Evolutionary conservation across 2,113 vertebrate species (phyloP).

Genomic region (Cyprinus carpio): DNA sequence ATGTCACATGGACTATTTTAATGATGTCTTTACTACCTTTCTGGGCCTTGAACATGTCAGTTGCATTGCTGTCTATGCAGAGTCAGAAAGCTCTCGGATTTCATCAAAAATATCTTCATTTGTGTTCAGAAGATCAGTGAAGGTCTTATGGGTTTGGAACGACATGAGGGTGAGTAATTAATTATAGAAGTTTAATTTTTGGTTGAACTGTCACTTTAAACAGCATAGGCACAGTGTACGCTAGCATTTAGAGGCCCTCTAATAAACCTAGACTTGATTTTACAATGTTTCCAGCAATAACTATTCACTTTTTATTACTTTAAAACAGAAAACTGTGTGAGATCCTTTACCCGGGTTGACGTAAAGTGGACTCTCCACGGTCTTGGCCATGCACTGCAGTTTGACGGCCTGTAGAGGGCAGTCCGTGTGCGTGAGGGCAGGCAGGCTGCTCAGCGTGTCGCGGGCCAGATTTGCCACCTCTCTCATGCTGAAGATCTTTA

Average conservation of each 20-base stretch:
- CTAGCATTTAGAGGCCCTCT: neutral
- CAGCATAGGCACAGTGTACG: neutral
- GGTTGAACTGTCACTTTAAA: neutral
- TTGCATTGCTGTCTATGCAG: too few species aligned
- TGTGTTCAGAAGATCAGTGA: too few species aligned
- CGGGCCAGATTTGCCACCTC: slow-evolving; percentile 95
- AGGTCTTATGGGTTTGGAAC: too few species aligned
- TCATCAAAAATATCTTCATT: too few species aligned
- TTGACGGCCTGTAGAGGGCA: slow-evolving; percentile 94
- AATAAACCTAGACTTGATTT: neutral
- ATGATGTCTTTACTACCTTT: too few species aligned
- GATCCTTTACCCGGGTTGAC: slow-evolving; percentile 84
- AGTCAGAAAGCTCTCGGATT: too few species aligned
- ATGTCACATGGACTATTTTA: too few species aligned
- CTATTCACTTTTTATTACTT: neutral
- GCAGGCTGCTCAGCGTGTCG: slow-evolving; percentile 94
- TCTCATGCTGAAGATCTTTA: slow-evolving; percentile 95
- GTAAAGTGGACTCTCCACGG: slow-evolving; percentile 95
- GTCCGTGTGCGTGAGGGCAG: slow-evolving; percentile 87
- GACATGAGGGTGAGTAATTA: too few species aligned
- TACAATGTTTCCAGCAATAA: neutral
- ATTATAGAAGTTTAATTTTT: too few species aligned
- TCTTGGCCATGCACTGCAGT: slow-evolving; percentile 93
- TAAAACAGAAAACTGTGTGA: neutral
- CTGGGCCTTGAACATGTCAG: too few species aligned